These are phyloP conservation scores for Orthonyx spaldingii DNA, from an alignment of 2,113 vertebrate genomes.

Conservation along the genomic window DNA sequence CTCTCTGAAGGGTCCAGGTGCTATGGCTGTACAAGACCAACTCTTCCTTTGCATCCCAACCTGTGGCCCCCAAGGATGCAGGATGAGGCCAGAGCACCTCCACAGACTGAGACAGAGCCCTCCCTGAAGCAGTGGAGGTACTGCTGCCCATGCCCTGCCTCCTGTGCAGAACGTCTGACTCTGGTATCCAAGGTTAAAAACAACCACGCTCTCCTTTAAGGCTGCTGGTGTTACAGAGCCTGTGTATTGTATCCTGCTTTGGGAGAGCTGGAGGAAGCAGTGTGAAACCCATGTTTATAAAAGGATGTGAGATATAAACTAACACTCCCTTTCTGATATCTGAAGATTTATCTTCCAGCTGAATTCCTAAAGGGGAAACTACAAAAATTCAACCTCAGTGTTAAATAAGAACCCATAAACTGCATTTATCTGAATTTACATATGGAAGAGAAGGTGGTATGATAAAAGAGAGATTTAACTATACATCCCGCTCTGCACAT, in stretches of 20 bases:
- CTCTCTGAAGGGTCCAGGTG: neutral
- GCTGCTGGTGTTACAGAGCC: neutral
- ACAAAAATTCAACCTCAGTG: neutral
- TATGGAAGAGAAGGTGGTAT: neutral
- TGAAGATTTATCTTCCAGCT: slow-evolving; percentile 13
- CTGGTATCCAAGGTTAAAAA: neutral
- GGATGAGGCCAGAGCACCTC: neutral
- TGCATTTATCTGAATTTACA: slow-evolving; percentile 16
- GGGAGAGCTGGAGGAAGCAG: slow-evolving; percentile 20
- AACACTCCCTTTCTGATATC: slow-evolving; percentile 18
- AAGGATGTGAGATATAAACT: slow-evolving; percentile 37
- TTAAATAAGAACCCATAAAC: neutral
- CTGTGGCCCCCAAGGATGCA: neutral
- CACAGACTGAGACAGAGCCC: neutral
- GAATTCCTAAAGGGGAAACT: slow-evolving; percentile 8
- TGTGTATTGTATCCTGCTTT: slow-evolving; percentile 2
- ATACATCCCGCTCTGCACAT: neutral
- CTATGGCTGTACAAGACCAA: neutral
- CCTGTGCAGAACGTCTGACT: neutral
- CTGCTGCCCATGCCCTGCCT: neutral
- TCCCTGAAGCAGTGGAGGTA: neutral
- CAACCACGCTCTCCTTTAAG: neutral
- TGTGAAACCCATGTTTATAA: slow-evolving; percentile 4
- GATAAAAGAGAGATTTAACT: neutral
- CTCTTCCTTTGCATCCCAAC: neutral